These are phyloP conservation scores for Apteryx mantelli DNA, from an alignment of 2,113 vertebrate genomes.

Conservation along the genomic window DNA sequence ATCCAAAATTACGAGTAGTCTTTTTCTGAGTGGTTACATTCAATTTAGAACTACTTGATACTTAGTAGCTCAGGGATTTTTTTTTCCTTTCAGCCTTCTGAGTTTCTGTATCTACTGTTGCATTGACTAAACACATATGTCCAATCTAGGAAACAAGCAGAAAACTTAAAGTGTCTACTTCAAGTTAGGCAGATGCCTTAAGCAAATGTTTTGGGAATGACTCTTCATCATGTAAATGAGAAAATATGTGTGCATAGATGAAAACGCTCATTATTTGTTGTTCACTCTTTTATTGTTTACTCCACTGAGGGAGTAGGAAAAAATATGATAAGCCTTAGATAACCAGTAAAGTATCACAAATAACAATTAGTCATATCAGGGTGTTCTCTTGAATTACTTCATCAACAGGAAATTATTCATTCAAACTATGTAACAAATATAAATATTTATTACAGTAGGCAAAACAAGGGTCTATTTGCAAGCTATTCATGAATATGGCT, in stretches of 20 bases:
- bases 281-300: conserved; percentile 12
- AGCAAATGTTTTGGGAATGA: neutral
- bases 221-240: neutral
- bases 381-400: neutral
- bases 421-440: neutral
- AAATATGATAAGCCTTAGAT: neutral
- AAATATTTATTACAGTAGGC: neutral
- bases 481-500: neutral
- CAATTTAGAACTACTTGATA: neutral
- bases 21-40: neutral
- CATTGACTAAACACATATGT: neutral
- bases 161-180: neutral
- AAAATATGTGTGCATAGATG: neutral
- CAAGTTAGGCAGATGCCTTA: neutral
- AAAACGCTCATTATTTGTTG: conserved; percentile 28
- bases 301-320: neutral
- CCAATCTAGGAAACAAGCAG: neutral
- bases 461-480: conserved; percentile 6
- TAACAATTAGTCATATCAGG: conserved; percentile 4
- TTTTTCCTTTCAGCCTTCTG: neutral
- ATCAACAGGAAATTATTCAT: conserved; percentile 16
- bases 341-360: neutral
- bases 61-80: neutral
- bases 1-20: neutral
- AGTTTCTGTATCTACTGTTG: neutral